phyloP scores from a whole-genome alignment of 2,797 vertebrate genomes.

The Liasis olivaceus region DNA sequence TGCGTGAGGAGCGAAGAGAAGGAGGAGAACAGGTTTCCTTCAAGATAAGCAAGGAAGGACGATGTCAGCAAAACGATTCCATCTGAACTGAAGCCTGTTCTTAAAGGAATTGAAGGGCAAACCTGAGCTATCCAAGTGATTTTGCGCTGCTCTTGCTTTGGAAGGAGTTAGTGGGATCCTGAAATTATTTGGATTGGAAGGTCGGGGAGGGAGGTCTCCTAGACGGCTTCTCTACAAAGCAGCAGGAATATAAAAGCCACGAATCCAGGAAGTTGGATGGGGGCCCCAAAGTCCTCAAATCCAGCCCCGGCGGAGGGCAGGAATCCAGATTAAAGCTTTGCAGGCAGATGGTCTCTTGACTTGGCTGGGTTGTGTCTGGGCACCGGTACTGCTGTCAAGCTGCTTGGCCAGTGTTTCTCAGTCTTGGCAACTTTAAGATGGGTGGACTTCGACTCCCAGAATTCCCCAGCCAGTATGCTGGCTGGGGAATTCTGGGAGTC shows the following conservation, averaged over 20 bases:
- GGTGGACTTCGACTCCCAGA: too few relatives aligned
- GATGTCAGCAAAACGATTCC: not conserved
- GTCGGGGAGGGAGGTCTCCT: not conserved
- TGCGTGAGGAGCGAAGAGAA: fast-evolving
- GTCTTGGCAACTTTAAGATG: too few relatives aligned
- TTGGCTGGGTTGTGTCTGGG: too few relatives aligned
- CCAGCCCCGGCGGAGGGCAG: too few relatives aligned
- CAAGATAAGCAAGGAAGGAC: not conserved
- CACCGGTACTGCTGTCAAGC: too few relatives aligned
- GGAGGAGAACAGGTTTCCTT: not conserved
- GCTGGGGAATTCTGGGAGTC: too few relatives aligned
- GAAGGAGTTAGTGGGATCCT: not conserved
- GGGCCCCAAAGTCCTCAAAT: too few relatives aligned
- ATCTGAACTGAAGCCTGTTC: too few relatives aligned
- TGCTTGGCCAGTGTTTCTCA: too few relatives aligned
- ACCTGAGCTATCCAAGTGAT: not conserved
- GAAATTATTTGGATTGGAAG: not conserved
- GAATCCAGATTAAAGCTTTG: too few relatives aligned
- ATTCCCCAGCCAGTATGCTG: too few relatives aligned
- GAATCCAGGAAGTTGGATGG: not conserved
- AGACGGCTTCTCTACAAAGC: not conserved
- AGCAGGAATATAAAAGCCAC: not conserved
- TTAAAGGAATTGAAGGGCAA: not conserved
- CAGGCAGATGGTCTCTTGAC: too few relatives aligned
- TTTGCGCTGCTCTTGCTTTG: not conserved